phyloP scores from a whole-genome alignment of 2,888 invertebrate genomes.

The Eilema griseolum region DNA sequence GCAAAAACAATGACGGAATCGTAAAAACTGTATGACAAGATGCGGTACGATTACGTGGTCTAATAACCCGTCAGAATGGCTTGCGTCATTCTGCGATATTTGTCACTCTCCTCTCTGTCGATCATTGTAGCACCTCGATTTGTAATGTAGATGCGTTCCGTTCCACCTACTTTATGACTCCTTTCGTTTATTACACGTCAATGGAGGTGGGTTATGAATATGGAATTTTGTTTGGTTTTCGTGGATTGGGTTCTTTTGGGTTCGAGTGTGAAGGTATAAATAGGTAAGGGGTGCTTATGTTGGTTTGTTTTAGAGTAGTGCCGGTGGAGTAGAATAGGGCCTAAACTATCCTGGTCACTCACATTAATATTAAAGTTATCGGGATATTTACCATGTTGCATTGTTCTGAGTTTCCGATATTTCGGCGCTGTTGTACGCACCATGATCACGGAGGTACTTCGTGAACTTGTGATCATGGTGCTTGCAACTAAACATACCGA shows the following conservation, averaged over 20 bases:
- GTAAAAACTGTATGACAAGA: conserved; percentile 79
- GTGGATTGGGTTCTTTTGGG: conserved; percentile 3
- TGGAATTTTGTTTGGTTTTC: conserved; percentile 29
- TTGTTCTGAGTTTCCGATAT: too few relatives aligned
- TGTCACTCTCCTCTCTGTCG: conserved; percentile 46
- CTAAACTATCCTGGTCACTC: too few relatives aligned
- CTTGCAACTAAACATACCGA: too few relatives aligned
- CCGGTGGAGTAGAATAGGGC: too few relatives aligned
- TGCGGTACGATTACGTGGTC: conserved; percentile 69
- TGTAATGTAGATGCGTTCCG: conserved; percentile 53
- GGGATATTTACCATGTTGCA: too few relatives aligned
- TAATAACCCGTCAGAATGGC: conserved; percentile 64
- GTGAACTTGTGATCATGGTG: too few relatives aligned
- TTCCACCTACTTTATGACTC: conserved; percentile 45
- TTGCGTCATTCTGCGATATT: conserved; percentile 15
- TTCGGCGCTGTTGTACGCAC: too few relatives aligned
- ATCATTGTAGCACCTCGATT: conserved; percentile 48
- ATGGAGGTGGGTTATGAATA: conserved; percentile 51
- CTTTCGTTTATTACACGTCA: conserved; percentile 51
- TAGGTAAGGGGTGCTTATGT: neutral
- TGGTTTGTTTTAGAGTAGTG: too few relatives aligned
- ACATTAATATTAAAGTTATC: too few relatives aligned
- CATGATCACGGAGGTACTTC: too few relatives aligned
- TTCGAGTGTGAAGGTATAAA: neutral
- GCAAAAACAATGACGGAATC: conserved; percentile 79